Conservation (phyloP, 2,888 invertebrate genomes). For the Torymus aiolomorphi region DNA sequence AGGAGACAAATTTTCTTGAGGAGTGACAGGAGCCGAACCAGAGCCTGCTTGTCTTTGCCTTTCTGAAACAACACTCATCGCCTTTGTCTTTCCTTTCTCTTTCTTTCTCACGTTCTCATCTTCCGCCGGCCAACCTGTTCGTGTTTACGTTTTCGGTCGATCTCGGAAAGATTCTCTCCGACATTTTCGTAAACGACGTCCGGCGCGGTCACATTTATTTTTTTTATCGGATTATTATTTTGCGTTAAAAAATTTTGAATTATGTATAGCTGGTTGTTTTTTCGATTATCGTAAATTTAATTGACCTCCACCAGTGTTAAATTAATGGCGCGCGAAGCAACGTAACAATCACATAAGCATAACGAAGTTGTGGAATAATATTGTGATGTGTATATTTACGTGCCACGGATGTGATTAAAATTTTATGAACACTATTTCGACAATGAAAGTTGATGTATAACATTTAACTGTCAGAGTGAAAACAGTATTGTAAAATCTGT, state of each 20-base stretch:
- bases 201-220: not conserved
- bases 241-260: too few species aligned
- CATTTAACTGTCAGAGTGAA: not conserved
- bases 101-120: constrained; percentile 14
- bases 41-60: constrained; percentile 80
- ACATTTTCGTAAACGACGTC: not conserved
- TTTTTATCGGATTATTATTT: not conserved
- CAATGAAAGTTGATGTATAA: not conserved
- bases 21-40: constrained; percentile 86
- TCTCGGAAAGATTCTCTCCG: not conserved
- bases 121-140: not conserved
- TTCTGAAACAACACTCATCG: constrained; percentile 78
- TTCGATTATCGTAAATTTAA: constrained; percentile 11
- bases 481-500: constrained; percentile 5
- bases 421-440: constrained; percentile 5
- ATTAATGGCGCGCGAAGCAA: constrained; percentile 67
- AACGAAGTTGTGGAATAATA: constrained; percentile 37
- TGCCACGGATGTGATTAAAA: constrained; percentile 35
- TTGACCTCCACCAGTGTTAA: constrained; percentile 68
- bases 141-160: not conserved
- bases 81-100: constrained; percentile 54
- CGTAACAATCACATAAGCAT: constrained; percentile 66
- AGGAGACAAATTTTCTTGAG: constrained; percentile 78
- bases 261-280: not conserved
- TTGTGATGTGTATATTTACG: constrained; percentile 48